Percentiles rank a stretch among this genome's conserved stretches.
Evolutionary conservation across 2,797 vertebrate genomes (phyloP).

Genomic region (Sciurus vulgaris): DNA sequence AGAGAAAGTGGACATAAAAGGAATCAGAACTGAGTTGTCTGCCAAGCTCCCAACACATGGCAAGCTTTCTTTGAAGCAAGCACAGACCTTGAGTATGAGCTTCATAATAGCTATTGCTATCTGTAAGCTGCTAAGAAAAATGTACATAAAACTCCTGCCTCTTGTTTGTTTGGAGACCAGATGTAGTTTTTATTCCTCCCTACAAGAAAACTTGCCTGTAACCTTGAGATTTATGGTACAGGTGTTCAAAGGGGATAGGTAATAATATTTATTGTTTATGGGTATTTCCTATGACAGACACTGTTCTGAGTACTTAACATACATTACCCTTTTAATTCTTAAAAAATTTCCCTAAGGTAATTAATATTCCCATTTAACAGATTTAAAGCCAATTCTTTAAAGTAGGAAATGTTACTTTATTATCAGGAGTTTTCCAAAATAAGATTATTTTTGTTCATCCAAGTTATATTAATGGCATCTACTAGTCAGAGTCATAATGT

Average conservation of each 20-base stretch:
- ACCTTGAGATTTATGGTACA: background rate
- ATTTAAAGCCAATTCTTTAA: constrained; percentile 24
- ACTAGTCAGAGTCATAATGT: background rate
- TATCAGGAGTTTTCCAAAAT: background rate
- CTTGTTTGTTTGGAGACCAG: constrained; percentile 43
- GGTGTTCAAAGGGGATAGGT: background rate
- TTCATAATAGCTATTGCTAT: constrained; percentile 25
- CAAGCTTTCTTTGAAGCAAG: constrained; percentile 77
- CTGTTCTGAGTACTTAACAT: background rate
- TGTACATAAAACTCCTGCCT: constrained; percentile 30
- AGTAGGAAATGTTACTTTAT: background rate
- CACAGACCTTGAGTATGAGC: constrained; percentile 57
- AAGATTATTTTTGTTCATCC: background rate
- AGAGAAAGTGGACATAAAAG: constrained; percentile 75
- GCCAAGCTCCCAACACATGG: constrained; percentile 79
- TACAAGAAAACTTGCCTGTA: constrained; percentile 29
- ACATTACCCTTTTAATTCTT: constrained; percentile 3
- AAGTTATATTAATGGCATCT: background rate
- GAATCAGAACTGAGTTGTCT: constrained; percentile 71
- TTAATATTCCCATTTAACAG: background rate
- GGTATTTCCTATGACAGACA: background rate
- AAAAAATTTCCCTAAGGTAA: background rate
- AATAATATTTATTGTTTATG: background rate
- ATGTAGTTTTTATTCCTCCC: constrained; percentile 20
- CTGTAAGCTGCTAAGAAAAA: constrained; percentile 71